Evolutionary conservation across 2,113 vertebrate species (phyloP), one percentile per base, ranked within the genome.

Genomic region (Cebus imitator): DNA sequence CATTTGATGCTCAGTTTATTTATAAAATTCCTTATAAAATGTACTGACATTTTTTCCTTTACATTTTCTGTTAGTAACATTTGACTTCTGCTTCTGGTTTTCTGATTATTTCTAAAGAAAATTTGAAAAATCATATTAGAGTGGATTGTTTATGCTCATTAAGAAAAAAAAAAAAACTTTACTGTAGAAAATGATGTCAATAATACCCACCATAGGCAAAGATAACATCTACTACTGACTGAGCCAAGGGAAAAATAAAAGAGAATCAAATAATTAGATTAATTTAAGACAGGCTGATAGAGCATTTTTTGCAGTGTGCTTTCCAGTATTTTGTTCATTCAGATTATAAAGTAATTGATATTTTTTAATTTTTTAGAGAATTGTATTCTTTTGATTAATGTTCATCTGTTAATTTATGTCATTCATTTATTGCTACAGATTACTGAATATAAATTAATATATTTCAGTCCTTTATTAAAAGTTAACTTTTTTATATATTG

Each of bases 21-120:
- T 92, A 73, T 87, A 91, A 88, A 91, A 94, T 93, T 32, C 40
- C 92, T 91, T n/a, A 80, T 72, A 84, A 45, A 78, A 43, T 58
- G 27, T 66, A 55, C 50, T 86, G n/a, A 76, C 37, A 37, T 90
- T 87, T 87, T 80, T 80, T 68, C n/a, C 12, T 20, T 61, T 55
- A 30, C 8, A 66, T 93, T 91, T 97, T 97, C 37, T 78, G 40
- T 79, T 73, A 68, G 18, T 52, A 94, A 90, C 20, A 85, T 85
- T 94, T 87, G 76, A 91, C 23, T 93, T 93, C 70, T 81, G 17
- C 40, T 82, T 93, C 45, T 82, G 75, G 32, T 72, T 95, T 97
- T 86, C 81, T 87, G 72, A 85, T 55, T 85, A 82, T 88, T 82
- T 95, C 72, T 86, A 93, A 73, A 61, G 48, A 66, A 87, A 95